Conservation (phyloP, 2,888 invertebrate genomes). For the Phytoseiulus persimilis region DNA sequence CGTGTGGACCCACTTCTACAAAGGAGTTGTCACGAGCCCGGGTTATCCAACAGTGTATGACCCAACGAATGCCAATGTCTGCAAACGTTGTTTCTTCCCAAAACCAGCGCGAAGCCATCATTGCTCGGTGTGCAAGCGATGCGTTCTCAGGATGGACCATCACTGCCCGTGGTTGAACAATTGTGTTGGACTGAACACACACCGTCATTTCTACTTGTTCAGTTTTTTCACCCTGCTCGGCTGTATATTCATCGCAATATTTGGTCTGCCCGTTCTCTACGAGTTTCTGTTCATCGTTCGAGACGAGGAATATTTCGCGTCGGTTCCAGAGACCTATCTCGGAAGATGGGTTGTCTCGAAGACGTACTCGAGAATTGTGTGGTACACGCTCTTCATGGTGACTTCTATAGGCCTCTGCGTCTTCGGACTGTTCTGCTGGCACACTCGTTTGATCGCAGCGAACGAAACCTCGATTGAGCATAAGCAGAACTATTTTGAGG, state of each 20-base stretch:
- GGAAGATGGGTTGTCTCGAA: not conserved
- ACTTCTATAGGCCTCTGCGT: not conserved
- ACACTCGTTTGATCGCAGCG: not conserved
- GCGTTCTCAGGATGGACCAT: slow-evolving; percentile 29
- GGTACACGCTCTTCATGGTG: slow-evolving; percentile 24
- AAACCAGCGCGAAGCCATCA: slow-evolving; percentile 8
- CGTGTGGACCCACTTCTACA: slow-evolving; percentile 17
- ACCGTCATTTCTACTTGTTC: slow-evolving; percentile 36
- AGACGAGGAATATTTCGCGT: not conserved
- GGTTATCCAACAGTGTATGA: not conserved
- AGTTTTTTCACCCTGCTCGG: slow-evolving; percentile 1
- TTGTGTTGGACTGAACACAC: slow-evolving; percentile 23
- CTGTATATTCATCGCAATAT: slow-evolving; percentile 21
- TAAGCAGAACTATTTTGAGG: not conserved
- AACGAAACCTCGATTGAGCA: slow-evolving; percentile 27
- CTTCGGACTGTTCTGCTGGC: slow-evolving; percentile 21
- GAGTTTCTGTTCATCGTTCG: not conserved
- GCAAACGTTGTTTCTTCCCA: not conserved
- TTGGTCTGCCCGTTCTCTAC: slow-evolving; percentile 16
- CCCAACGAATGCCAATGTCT: not conserved
- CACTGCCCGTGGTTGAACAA: slow-evolving; percentile 33
- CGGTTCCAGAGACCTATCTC: not conserved
- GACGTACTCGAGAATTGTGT: not conserved
- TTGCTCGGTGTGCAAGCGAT: slow-evolving; percentile 30
- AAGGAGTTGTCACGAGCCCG: not conserved